These are phyloP conservation scores for Nycticryphes semicollaris DNA, from an alignment of 2,113 vertebrate genomes.

Conservation along the genomic window DNA sequence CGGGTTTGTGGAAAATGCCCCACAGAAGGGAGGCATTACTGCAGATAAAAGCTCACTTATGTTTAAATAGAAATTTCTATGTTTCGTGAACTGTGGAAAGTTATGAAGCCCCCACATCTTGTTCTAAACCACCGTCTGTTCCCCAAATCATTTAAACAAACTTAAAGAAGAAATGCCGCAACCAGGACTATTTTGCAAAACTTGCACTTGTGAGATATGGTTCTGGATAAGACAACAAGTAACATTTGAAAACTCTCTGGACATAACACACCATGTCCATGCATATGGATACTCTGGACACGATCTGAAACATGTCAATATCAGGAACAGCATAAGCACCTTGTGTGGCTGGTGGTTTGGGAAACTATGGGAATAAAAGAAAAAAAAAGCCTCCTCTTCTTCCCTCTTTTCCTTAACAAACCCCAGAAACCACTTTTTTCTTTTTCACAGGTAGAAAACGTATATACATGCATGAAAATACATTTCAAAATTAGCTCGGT, in stretches of 20 bases:
- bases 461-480: background rate
- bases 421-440: background rate
- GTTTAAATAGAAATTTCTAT: constrained; percentile 11
- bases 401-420: background rate
- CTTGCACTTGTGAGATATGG: background rate
- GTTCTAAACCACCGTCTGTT: background rate
- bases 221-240: background rate
- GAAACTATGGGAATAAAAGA: background rate
- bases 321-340: background rate
- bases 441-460: background rate
- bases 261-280: background rate
- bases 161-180: background rate
- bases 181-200: background rate
- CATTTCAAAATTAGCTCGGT: background rate
- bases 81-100: background rate
- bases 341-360: background rate
- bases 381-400: background rate
- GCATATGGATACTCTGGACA: background rate
- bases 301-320: background rate
- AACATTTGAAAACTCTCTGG: background rate
- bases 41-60: background rate
- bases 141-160: background rate
- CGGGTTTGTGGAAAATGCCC: constrained; percentile 41
- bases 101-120: background rate
- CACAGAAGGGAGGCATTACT: constrained; percentile 34